These are phyloP conservation scores for Dinothrombium tinctorium DNA, from an alignment of 1,140 invertebrate species.

Conservation along the genomic window DNA sequence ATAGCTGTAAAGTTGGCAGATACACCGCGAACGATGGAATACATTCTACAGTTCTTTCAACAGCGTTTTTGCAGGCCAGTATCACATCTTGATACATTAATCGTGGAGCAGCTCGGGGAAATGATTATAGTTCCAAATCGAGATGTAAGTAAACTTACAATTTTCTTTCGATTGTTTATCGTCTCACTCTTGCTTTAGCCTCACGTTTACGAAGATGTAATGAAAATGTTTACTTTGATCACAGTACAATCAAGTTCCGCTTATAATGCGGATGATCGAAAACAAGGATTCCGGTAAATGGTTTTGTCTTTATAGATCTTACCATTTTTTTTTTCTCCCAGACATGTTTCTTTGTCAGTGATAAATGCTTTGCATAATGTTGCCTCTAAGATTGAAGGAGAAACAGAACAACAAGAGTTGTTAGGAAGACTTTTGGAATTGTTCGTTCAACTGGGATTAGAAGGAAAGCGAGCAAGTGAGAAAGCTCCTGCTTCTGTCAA, in stretches of 20 bases:
- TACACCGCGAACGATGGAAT: constrained; percentile 69
- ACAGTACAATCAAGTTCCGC: constrained; percentile 75
- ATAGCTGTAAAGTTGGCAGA: constrained; percentile 79
- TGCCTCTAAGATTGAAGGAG: constrained; percentile 69
- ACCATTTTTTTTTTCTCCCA: constrained; percentile 18
- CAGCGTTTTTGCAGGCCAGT: constrained; percentile 74
- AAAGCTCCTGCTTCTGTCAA: constrained; percentile 42
- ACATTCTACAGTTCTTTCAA: constrained; percentile 89
- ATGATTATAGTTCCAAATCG: constrained; percentile 76
- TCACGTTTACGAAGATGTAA: constrained; percentile 71
- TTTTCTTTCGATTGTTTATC: neutral
- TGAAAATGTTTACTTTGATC: constrained; percentile 90
- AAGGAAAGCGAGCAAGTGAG: constrained; percentile 77
- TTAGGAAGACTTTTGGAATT: constrained; percentile 68
- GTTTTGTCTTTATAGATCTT: neutral
- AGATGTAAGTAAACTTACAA: constrained; percentile 25
- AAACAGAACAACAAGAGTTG: constrained; percentile 59
- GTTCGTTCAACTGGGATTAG: constrained; percentile 88
- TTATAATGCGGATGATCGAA: constrained; percentile 35
- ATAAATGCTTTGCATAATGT: constrained; percentile 85
- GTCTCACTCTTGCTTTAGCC: constrained; percentile 22
- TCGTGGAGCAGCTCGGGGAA: constrained; percentile 87
- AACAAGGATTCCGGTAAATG: constrained; percentile 33
- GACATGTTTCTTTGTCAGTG: constrained; percentile 78
- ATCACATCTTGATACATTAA: constrained; percentile 64